Evolutionary conservation across 2,888 invertebrate genomes (phyloP).

Genomic region (Mylabris sibirica): DNA sequence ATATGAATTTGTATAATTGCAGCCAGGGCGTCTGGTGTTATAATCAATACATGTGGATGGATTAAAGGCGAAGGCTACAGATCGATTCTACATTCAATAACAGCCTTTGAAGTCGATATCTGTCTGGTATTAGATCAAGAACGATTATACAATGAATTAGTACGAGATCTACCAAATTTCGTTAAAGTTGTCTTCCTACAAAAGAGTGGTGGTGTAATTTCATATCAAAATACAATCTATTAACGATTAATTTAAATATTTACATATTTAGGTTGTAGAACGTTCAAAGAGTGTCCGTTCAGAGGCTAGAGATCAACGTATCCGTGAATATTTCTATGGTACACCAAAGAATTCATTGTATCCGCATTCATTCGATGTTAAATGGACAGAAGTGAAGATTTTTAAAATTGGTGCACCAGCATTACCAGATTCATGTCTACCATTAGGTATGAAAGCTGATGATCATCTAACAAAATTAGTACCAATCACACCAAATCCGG

Average conservation of each 20-base stretch:
- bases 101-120: conserved; percentile 94
- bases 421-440: conserved; percentile 94
- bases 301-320: conserved; percentile 80
- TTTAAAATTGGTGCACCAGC: conserved; percentile 95
- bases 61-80: conserved; percentile 91
- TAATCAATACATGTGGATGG: conserved; percentile 99
- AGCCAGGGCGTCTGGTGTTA: conserved; percentile 87
- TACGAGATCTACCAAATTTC: conserved; percentile 91
- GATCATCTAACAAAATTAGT: conserved; percentile 93
- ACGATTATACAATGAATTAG: conserved; percentile 91
- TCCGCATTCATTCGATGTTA: conserved; percentile 94
- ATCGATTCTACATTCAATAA: conserved; percentile 85
- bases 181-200: conserved; percentile 76
- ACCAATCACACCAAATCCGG: conserved; percentile 76
- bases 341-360: conserved; percentile 74
- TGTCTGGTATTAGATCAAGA: conserved; percentile 97
- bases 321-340: conserved; percentile 97
- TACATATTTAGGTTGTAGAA: conserved; percentile 77
- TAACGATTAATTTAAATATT: neutral
- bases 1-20: no score
- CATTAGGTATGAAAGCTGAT: conserved; percentile 92
- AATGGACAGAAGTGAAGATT: conserved; percentile 87
- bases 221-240: neutral
- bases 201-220: conserved; percentile 93
- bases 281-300: conserved; percentile 74